Conservation (phyloP, 2,888 invertebrate species). For the Caradrina kadenii region DNA sequence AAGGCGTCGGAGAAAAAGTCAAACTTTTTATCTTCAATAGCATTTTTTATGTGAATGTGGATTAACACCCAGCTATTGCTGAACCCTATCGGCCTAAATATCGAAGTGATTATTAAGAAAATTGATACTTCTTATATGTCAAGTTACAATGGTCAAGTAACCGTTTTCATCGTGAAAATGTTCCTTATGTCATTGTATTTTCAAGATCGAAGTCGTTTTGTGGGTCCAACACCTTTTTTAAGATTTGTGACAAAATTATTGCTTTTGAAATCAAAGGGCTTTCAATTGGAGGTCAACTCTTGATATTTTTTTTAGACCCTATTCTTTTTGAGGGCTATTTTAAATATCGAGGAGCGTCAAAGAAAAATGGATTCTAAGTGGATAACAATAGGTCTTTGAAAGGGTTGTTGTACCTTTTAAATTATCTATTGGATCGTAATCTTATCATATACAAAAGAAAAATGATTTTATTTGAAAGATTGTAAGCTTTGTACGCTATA, state of each 20-base stretch:
- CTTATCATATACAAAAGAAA: neutral
- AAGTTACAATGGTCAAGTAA: conserved; percentile 49
- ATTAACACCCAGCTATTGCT: conserved; percentile 67
- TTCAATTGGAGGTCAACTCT: conserved; percentile 36
- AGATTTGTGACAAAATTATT: conserved; percentile 51
- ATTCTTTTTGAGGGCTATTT: conserved; percentile 11
- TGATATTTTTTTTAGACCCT: conserved; percentile 17
- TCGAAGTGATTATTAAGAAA: conserved; percentile 60
- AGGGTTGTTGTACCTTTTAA: neutral
- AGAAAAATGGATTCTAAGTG: neutral
- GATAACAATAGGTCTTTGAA: neutral
- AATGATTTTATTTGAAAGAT: neutral
- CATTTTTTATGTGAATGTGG: conserved; percentile 75
- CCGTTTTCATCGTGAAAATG: conserved; percentile 27
- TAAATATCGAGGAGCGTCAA: neutral
- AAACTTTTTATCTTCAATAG: conserved; percentile 77
- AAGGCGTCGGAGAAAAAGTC: conserved; percentile 73
- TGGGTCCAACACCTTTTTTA: conserved; percentile 48
- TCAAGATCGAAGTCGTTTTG: conserved; percentile 33
- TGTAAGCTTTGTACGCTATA: neutral
- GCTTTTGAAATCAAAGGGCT: conserved; percentile 54
- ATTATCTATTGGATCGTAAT: neutral
- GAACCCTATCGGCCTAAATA: conserved; percentile 54
- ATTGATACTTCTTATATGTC: conserved; percentile 59
- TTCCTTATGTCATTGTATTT: conserved; percentile 43